phyloP scores from a whole-genome alignment of 2,113 vertebrate species.

The Carassius gibelio region DNA sequence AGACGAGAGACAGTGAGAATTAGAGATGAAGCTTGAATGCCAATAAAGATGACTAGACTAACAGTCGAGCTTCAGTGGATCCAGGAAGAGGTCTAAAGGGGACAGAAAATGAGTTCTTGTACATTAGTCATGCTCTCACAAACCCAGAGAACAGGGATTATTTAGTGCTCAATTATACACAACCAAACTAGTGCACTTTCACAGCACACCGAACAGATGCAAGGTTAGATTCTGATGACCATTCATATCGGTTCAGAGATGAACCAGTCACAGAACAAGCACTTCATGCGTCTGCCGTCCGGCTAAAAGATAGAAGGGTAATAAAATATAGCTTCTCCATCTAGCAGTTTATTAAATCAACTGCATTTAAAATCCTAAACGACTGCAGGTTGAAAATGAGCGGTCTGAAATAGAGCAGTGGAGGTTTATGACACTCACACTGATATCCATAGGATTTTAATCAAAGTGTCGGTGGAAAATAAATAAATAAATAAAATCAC shows the following conservation, averaged over 20 bases:
- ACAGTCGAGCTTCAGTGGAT: not conserved
- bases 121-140: slow-evolving; percentile 1
- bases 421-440: not conserved
- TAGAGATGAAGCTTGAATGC: not conserved
- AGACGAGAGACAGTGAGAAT: not conserved
- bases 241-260: not conserved
- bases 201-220: not conserved
- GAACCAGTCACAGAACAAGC: not conserved
- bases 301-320: not conserved
- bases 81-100: slow-evolving; percentile 5
- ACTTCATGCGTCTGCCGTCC: not conserved
- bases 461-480: not conserved
- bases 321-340: not conserved
- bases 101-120: not conserved
- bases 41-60: not conserved
- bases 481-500: no score
- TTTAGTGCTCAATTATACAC: not conserved
- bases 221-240: not conserved
- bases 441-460: not conserved
- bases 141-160: not conserved
- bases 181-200: not conserved
- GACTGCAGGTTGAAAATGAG: not conserved
- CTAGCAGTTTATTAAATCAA: not conserved
- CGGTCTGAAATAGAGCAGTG: not conserved
- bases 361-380: not conserved